Evolutionary conservation across 2,113 vertebrate genomes (phyloP).

Genomic region (Castor canadensis): DNA sequence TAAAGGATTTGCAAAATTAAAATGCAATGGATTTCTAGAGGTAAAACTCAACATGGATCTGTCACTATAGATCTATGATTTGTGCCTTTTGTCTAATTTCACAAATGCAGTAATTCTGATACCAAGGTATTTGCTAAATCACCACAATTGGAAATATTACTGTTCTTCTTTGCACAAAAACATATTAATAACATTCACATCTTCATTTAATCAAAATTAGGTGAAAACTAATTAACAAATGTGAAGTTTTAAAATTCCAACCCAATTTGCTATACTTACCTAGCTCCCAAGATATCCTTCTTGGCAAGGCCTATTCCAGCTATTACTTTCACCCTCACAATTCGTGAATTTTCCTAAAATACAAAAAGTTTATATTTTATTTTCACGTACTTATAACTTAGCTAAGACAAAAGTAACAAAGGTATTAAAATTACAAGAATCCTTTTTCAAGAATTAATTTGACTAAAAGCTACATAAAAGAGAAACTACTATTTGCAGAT

Average conservation of each 20-base stretch:
- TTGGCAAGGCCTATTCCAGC: conserved; percentile 95
- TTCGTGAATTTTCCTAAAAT: conserved; percentile 88
- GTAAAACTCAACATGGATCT: not conserved
- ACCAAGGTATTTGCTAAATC: not conserved
- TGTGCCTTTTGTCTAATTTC: no score
- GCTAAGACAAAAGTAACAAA: not conserved
- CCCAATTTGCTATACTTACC: conserved; percentile 85
- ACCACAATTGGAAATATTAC: not conserved
- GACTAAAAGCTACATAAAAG: conserved; percentile 35
- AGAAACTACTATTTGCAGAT: not conserved
- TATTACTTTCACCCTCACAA: conserved; percentile 94
- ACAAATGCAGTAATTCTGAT: conserved; percentile 32
- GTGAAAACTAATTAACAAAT: not conserved
- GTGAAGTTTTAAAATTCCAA: conserved; percentile 42
- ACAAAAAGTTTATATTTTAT: conserved; percentile 44
- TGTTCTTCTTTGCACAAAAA: not conserved
- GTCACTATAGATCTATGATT: no score
- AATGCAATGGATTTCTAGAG: not conserved
- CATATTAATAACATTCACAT: conserved; percentile 37
- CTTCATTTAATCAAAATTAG: conserved; percentile 24
- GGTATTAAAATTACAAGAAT: conserved; percentile 22
- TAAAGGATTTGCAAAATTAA: not conserved
- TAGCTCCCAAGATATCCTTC: conserved; percentile 97
- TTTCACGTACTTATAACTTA: conserved; percentile 9
- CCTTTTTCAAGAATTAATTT: conserved; percentile 1